Conservation (phyloP, 1,140 invertebrate genomes). For the Drosophila oshimai region DNA sequence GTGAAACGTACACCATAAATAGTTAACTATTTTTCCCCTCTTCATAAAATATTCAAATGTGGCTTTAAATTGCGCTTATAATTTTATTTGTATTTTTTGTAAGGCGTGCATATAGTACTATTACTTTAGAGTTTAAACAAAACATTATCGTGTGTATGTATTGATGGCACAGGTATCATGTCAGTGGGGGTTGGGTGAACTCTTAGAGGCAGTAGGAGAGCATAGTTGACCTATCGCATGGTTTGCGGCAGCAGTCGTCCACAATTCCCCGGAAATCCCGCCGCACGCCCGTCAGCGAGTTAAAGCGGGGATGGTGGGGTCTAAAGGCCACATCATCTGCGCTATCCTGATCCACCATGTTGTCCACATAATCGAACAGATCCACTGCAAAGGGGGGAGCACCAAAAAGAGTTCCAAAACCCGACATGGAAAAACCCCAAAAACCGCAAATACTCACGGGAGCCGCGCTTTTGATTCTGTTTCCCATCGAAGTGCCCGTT, state of each 20-base stretch:
- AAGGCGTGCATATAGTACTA: neutral
- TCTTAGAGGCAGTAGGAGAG: slow-evolving; percentile 20
- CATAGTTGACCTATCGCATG: neutral
- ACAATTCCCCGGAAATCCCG: slow-evolving; percentile 37
- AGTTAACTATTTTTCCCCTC: no score
- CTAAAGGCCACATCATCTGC: neutral
- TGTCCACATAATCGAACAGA: slow-evolving; percentile 57
- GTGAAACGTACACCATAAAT: no score
- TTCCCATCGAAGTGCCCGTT: neutral
- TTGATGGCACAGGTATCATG: neutral
- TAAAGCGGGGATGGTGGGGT: neutral
- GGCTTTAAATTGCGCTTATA: no score
- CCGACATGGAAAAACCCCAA: neutral
- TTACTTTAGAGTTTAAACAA: no score
- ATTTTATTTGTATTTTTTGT: neutral
- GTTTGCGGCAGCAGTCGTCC: slow-evolving; percentile 44
- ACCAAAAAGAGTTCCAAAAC: neutral
- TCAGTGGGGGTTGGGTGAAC: neutral
- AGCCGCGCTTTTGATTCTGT: slow-evolving; percentile 26
- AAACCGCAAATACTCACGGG: slow-evolving; percentile 28
- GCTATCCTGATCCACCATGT: neutral
- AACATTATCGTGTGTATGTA: neutral
- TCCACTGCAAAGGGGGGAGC: slow-evolving; percentile 30
- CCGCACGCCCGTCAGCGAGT: slow-evolving; percentile 30
- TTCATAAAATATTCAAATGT: no score